Conservation (phyloP, 2,797 vertebrate species). For the Mormyrus proboscirostris region DNA sequence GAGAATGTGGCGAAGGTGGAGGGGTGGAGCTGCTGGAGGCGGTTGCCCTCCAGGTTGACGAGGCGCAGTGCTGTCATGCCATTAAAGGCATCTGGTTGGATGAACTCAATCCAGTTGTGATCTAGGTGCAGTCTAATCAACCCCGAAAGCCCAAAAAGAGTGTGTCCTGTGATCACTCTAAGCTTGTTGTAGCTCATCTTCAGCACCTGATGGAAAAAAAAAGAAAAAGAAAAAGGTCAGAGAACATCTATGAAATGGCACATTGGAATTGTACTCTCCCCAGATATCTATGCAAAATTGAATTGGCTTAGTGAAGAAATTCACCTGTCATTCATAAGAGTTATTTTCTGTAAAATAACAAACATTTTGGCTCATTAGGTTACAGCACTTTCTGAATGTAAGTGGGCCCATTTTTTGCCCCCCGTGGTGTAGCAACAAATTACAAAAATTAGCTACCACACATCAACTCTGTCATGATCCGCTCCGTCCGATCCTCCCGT, state of each 20-base stretch:
- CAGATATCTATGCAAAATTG: not conserved
- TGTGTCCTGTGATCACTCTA: slow-evolving; percentile 57
- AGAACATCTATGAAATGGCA: not conserved
- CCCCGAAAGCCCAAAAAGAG: slow-evolving; percentile 70
- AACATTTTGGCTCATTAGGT: not conserved
- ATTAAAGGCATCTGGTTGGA: slow-evolving; percentile 79
- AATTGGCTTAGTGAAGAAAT: not conserved
- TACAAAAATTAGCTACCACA: not conserved
- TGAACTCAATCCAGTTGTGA: slow-evolving; percentile 81
- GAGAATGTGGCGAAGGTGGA: slow-evolving; percentile 75
- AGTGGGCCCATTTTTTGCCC: not conserved
- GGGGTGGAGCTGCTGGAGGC: slow-evolving; percentile 76
- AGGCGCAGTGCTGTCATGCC: slow-evolving; percentile 76
- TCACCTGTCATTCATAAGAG: not conserved
- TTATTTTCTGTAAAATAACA: not conserved
- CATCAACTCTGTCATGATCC: no score
- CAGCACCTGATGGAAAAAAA: slow-evolving; percentile 65
- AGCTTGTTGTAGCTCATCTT: slow-evolving; percentile 94
- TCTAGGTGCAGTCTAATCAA: slow-evolving; percentile 78
- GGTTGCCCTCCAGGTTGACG: slow-evolving; percentile 85
- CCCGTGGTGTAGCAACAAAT: not conserved
- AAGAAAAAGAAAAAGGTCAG: not conserved
- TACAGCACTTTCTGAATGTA: not conserved
- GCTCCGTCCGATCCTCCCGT: no score
- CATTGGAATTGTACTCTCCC: not conserved